Base-by-base conservation (phyloP, 2,113 vertebrate species). In the Laterallus jamaicensis region DNA sequence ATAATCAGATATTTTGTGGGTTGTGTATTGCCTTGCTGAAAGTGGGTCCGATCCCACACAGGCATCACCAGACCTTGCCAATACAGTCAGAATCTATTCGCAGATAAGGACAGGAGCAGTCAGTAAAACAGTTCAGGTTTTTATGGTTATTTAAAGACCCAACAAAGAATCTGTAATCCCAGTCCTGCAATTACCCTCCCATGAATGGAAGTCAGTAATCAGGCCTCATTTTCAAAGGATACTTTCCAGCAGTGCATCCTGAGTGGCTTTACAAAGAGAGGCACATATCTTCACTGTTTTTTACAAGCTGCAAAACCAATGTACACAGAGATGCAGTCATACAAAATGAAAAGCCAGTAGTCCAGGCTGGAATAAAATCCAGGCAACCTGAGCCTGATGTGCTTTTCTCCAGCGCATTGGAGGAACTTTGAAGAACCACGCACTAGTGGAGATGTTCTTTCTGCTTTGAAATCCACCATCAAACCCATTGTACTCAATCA, bases 1-100 rank as follows among this genome's bases (percentile, higher is more conserved):
- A 86, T 93, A 88, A 92, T 95, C 79, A 60, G 52, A 58, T 86
- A 90, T 93, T 95, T 82, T 90, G 76, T 96, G 90, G 86, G 25
- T 56, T 83, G 69, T 54, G 49, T 35, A 87, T 42, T 49, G 32
- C n/a, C 66, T 81, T 62, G n/a, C 14, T 86, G 69, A 84, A 92
- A 95, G 32, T 66, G 58, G 25, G 25, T 91, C 58, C 83, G 86
- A 50, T 91, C 32, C 58, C 86, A 91, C 64, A 68, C 58, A 86
- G 49, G n/a, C 82, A 90, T 49, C 54, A 44, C 12, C 68, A 92
- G 93, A 29, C 71, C 49, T 75, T 84, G 29, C 32, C 93, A 90
- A 88, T 71, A 73, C 21, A 84, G 39, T 92, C 54, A 90, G 71
- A 92, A 94, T 78, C 76, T 83, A 22, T 94, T 90, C 92, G 62